Evolutionary conservation across 1,140 invertebrate genomes (phyloP), one percentile per base, ranked within the genome.

Genomic region (Drepana arcuata): DNA sequence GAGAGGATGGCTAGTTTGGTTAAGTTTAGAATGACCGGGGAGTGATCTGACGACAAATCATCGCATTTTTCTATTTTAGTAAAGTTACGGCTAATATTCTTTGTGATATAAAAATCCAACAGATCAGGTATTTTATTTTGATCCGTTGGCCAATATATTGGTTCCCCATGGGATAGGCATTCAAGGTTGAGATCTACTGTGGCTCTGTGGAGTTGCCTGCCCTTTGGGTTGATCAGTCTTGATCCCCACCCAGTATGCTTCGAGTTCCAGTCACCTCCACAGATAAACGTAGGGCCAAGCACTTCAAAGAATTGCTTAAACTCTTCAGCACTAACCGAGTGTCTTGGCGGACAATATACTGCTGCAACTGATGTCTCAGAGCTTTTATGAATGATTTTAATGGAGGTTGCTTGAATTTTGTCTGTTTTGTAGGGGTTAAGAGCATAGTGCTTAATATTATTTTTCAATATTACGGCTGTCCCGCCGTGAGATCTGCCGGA

Each of bases 401-500:
- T 14, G 1, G 33, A 10, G 7, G 48, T 34, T 2, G 41, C 41
- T 32, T 50, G 48, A 12, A 50, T 45, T 16, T 45, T 33, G 9
- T 40, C 24, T 6, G 27, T 41, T 11, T 16, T 1, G 16, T 24
- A 34, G 11, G 23, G 2, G 2, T 16, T 14, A 11, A 38, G 7
- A 14, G n/a, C 10, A 37, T 36, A 34, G 15, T 49, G 47, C 33
- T 49, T 49, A 1, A 49, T 31, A 7, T 32, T 36, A 1, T 16
- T 4, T 16, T 33, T 53, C 14, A 53, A 38, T 7, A 53, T 30
- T 1, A 53, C 16, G 1, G 40, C 44, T 1, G 50, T 31, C 12
- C 50, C 50, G 11, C 41, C 50, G 27, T 53, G 50, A n/a, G 27
- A 9, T 2, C 32, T 48, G 7, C 50, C 40, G 14, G 41, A 42